These are phyloP conservation scores for Arion vulgaris DNA, from an alignment of 1,140 invertebrate genomes.

Conservation along the genomic window DNA sequence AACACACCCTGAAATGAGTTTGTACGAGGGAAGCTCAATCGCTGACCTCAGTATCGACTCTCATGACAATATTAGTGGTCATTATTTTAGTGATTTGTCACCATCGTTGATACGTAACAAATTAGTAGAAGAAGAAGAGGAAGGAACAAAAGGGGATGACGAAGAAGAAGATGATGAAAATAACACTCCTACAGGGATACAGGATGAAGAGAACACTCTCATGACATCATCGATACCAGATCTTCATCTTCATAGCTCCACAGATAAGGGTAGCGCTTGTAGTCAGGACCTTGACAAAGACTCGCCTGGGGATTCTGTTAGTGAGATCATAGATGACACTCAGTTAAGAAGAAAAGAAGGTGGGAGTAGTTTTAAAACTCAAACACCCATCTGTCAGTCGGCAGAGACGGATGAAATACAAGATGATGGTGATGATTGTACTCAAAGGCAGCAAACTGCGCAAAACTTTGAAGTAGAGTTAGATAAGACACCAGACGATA, in stretches of 20 bases:
- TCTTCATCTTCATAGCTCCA: slow-evolving; percentile 11
- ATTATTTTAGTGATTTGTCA: neutral
- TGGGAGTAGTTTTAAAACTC: neutral
- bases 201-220: slow-evolving; percentile 32
- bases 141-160: neutral
- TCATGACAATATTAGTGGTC: slow-evolving; percentile 23
- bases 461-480: neutral
- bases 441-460: slow-evolving; percentile 20
- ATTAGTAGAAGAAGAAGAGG: neutral
- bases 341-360: slow-evolving; percentile 44
- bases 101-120: neutral
- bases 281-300: slow-evolving; percentile 26
- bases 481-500: neutral
- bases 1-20: slow-evolving; percentile 44
- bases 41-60: slow-evolving; percentile 38
- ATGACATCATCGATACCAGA: slow-evolving; percentile 26
- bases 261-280: slow-evolving; percentile 18
- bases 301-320: slow-evolving; percentile 19
- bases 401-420: neutral
- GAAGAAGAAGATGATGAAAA: slow-evolving; percentile 36
- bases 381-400: neutral
- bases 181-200: slow-evolving; percentile 25
- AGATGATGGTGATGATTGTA: neutral
- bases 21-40: slow-evolving; percentile 36
- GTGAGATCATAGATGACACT: slow-evolving; percentile 54